Evolutionary conservation across 2,113 vertebrate species (phyloP).

Genomic region (Tachuris rubrigastra): DNA sequence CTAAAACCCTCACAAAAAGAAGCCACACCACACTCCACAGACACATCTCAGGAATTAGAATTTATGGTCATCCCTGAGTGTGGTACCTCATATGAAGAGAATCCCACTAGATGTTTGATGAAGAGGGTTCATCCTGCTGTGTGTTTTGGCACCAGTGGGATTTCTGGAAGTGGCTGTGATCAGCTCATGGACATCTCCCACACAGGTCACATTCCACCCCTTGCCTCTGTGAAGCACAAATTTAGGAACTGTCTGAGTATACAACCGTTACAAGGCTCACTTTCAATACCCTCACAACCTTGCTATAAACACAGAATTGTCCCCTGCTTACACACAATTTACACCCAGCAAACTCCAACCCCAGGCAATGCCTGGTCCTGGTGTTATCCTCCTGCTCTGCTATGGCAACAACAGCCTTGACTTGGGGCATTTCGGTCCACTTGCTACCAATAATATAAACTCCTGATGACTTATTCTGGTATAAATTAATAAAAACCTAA

Average conservation of each 20-base stretch:
- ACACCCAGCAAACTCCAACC: not conserved
- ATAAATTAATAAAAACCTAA: not conserved
- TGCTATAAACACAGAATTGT: not conserved
- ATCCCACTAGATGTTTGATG: too few relatives aligned
- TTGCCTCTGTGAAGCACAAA: not conserved
- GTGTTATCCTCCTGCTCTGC: not conserved
- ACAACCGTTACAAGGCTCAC: not conserved
- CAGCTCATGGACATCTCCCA: not conserved
- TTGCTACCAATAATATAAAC: not conserved
- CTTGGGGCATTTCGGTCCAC: not conserved
- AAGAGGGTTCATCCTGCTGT: not conserved
- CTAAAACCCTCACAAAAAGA: not conserved
- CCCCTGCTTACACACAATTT: not conserved
- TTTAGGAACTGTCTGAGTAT: not conserved
- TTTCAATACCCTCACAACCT: not conserved
- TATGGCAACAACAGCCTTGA: accelerated
- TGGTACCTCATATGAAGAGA: not conserved
- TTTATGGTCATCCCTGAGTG: not conserved
- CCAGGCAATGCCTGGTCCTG: accelerated
- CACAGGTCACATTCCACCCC: not conserved
- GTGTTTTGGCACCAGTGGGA: not conserved
- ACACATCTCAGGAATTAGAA: not conserved
- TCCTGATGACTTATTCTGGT: not conserved
- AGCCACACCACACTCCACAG: not conserved
- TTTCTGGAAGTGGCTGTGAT: not conserved